Percentiles rank a stretch among this genome's conserved stretches.
Conservation (phyloP, 2,797 vertebrate genomes). For the Anomalospiza imberbis region DNA sequence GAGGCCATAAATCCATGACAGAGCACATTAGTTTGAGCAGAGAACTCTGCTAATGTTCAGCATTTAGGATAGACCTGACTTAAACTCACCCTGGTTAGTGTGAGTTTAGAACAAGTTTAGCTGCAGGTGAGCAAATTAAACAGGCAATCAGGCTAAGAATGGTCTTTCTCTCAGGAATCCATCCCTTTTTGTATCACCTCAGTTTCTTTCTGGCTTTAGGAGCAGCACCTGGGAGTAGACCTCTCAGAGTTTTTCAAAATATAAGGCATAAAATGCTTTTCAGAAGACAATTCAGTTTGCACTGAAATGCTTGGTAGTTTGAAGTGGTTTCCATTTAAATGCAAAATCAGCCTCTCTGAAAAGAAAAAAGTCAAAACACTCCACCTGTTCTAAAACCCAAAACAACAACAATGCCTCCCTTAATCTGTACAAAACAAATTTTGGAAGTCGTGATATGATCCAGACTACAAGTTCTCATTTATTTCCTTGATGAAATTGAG, state of each 20-base stretch:
- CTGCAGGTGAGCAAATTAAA: neutral
- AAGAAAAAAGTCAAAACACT: neutral
- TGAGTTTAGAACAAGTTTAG: neutral
- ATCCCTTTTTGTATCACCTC: neutral
- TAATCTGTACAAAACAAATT: constrained; percentile 18
- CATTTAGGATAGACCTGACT: neutral
- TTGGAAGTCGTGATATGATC: neutral
- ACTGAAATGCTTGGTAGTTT: neutral
- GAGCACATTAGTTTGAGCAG: neutral
- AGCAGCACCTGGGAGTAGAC: neutral
- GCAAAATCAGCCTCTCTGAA: neutral
- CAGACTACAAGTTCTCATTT: neutral
- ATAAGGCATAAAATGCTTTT: neutral
- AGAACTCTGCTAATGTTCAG: neutral
- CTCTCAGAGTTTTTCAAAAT: neutral
- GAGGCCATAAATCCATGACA: neutral
- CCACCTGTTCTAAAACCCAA: neutral
- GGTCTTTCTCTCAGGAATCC: neutral
- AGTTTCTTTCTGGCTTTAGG: neutral
- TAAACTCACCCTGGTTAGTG: neutral
- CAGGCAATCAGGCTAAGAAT: neutral
- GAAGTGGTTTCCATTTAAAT: neutral
- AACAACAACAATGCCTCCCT: neutral
- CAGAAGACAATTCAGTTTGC: neutral
- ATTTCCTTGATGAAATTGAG: constrained; percentile 27